Conservation (phyloP, 1,140 invertebrate genomes). For the Brachionus asplanchnoidis region DNA sequence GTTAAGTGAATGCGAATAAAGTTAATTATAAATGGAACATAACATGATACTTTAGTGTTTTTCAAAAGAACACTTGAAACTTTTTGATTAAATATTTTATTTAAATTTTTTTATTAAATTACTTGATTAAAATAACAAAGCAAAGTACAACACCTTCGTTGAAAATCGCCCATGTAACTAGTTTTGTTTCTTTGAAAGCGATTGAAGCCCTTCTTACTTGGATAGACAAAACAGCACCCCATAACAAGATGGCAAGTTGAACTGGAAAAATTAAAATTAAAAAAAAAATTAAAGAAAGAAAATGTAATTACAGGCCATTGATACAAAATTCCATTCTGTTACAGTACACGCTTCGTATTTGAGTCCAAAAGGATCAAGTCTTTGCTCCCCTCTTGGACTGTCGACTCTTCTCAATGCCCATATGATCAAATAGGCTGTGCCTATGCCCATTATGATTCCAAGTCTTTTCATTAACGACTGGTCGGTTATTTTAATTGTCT, state of each 20-base stretch:
- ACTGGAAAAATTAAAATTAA: background rate
- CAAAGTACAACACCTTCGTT: slow-evolving; percentile 26
- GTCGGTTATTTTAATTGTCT: slow-evolving; percentile 30
- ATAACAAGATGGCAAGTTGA: slow-evolving; percentile 32
- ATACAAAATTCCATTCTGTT: slow-evolving; percentile 39
- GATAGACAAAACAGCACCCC: slow-evolving; percentile 35
- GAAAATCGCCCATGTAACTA: slow-evolving; percentile 38
- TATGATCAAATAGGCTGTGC: slow-evolving; percentile 4
- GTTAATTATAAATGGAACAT: slow-evolving; percentile 34
- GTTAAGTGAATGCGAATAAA: slow-evolving; percentile 41
- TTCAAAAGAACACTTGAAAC: slow-evolving; percentile 28
- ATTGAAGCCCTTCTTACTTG: slow-evolving; percentile 41
- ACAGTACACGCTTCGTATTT: slow-evolving; percentile 35
- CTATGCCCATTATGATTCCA: background rate
- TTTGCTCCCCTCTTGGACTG: background rate
- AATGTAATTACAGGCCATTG: slow-evolving; percentile 26
- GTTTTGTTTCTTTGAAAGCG: slow-evolving; percentile 41
- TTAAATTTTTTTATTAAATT: background rate
- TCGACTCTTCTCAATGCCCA: slow-evolving; percentile 9
- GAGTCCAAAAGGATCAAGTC: background rate
- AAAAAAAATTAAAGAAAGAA: background rate
- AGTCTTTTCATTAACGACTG: slow-evolving; percentile 12
- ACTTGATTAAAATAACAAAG: slow-evolving; percentile 38
- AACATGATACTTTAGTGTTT: slow-evolving; percentile 36
- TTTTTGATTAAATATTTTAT: background rate